phyloP scores from a whole-genome alignment of 2,888 invertebrate genomes.

The Psylliodes chrysocephalus region DNA sequence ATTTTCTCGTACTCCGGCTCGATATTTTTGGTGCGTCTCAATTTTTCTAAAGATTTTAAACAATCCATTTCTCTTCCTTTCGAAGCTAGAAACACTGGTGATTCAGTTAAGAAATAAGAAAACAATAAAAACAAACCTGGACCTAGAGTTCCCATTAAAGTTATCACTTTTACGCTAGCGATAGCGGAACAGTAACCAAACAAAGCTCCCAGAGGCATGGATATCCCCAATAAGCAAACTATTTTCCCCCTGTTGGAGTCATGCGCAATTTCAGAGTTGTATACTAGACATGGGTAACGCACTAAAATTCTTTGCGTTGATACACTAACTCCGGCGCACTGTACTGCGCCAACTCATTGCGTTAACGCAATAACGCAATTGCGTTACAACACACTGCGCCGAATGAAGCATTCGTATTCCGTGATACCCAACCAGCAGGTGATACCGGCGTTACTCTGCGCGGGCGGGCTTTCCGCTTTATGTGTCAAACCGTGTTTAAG shows the following conservation, averaged over 20 bases:
- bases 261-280: not conserved
- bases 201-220: not conserved
- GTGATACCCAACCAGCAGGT: no score
- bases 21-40: slow-evolving; percentile 23
- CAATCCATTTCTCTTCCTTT: slow-evolving; percentile 71
- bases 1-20: slow-evolving; percentile 38
- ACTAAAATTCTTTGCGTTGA: no score
- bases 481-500: no score
- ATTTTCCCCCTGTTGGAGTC: not conserved
- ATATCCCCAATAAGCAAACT: not conserved
- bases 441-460: no score
- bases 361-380: no score
- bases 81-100: slow-evolving; percentile 42
- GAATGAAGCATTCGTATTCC: no score
- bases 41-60: slow-evolving; percentile 61
- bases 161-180: slow-evolving; percentile 32
- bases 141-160: slow-evolving; percentile 36
- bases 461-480: no score
- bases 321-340: no score
- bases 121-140: slow-evolving; percentile 30
- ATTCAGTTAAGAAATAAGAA: slow-evolving; percentile 39
- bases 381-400: no score
- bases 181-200: not conserved
- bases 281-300: no score
- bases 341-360: no score